phyloP scores from a whole-genome alignment of 1,140 invertebrate species.

The Antheraea mylitta region DNA sequence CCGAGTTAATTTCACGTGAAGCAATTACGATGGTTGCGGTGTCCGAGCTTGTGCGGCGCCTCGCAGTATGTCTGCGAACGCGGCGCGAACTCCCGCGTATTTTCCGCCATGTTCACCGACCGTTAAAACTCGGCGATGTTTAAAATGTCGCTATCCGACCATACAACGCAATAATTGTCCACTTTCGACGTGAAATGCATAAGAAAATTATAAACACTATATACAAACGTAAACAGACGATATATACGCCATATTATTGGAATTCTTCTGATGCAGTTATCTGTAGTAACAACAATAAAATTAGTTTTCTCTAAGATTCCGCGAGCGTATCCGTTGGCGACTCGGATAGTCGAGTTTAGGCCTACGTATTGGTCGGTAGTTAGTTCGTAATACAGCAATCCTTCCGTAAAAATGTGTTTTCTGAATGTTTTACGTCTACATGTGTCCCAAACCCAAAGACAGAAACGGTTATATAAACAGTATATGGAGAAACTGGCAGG shows the following conservation, averaged over 20 bases:
- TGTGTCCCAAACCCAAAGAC: constrained; percentile 69
- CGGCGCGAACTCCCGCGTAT: constrained; percentile 44
- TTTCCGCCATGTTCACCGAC: constrained; percentile 19
- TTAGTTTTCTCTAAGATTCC: constrained; percentile 42
- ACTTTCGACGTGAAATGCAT: not conserved
- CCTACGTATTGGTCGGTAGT: too few species aligned
- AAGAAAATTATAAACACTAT: too few species aligned
- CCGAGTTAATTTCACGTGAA: constrained; percentile 61
- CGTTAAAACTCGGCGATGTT: constrained; percentile 27
- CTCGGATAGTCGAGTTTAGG: constrained; percentile 26
- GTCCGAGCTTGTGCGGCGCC: constrained; percentile 19
- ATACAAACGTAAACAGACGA: too few species aligned
- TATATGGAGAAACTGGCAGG: constrained; percentile 71
- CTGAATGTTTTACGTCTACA: constrained; percentile 73
- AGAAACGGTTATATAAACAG: constrained; percentile 76
- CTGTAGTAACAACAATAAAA: constrained; percentile 35
- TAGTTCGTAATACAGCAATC: constrained; percentile 17
- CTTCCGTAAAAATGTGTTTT: constrained; percentile 71
- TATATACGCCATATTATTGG: constrained; percentile 21
- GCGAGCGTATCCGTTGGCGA: constrained; percentile 22
- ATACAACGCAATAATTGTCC: not conserved
- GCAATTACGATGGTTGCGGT: constrained; percentile 44
- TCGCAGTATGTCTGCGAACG: constrained; percentile 41
- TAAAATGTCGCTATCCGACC: constrained; percentile 34
- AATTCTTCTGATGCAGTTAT: constrained; percentile 40